These are phyloP conservation scores for Leucophenga maculata DNA, from an alignment of 2,888 invertebrate genomes.

Conservation along the genomic window DNA sequence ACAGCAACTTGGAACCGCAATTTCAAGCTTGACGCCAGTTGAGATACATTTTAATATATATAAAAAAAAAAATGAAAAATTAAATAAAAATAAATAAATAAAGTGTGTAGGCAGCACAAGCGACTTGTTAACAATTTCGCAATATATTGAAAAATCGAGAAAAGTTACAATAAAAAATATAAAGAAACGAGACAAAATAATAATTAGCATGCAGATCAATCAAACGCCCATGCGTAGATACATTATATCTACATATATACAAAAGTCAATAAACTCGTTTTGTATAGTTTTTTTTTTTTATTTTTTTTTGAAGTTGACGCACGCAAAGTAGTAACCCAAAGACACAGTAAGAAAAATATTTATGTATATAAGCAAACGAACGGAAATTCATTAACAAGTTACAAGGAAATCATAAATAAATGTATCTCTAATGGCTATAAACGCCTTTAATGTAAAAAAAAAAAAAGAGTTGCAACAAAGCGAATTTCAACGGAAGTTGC, in stretches of 20 bases:
- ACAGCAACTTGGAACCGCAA: not conserved
- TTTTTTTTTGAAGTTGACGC: not conserved
- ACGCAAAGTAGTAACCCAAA: conserved; percentile 17
- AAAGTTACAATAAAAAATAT: not conserved
- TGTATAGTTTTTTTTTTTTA: not conserved
- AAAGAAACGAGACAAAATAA: not conserved
- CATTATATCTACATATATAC: not conserved
- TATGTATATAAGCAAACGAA: conserved; percentile 26
- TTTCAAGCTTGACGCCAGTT: not conserved
- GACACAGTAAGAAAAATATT: not conserved
- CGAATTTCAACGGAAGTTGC: conserved; percentile 15
- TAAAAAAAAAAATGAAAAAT: not conserved
- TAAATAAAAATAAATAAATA: not conserved
- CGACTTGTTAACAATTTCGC: conserved; percentile 4
- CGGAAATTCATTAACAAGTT: conserved; percentile 63
- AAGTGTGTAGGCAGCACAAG: conserved; percentile 12
- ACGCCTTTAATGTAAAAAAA: conserved; percentile 3
- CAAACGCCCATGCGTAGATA: conserved; percentile 45
- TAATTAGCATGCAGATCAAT: conserved; percentile 42
- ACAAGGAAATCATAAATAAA: conserved; percentile 31
- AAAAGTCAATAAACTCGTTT: conserved; percentile 26
- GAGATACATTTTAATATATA: conserved; percentile 8
- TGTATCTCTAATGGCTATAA: conserved; percentile 3
- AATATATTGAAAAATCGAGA: conserved; percentile 1
- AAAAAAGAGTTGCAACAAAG: not conserved